Evolutionary conservation across 1,140 invertebrate species (phyloP).

Genomic region (Platyura marginata): DNA sequence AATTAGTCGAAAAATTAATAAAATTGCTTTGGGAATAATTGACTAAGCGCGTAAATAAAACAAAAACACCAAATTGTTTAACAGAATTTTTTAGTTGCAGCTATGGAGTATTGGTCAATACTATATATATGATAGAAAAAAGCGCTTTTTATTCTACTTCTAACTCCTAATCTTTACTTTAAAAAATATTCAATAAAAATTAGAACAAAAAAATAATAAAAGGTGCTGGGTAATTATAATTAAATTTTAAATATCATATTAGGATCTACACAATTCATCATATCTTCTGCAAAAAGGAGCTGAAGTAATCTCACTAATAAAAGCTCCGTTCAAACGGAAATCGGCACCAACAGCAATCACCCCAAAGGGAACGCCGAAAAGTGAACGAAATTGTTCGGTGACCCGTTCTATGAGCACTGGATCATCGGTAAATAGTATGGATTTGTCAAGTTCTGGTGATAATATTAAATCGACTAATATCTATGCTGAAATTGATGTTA

Average conservation of each 20-base stretch:
- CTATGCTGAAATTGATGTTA: constrained; percentile 17
- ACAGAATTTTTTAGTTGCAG: no score
- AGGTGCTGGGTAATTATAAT: no score
- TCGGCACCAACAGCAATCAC: constrained; percentile 5
- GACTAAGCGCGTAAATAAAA: no score
- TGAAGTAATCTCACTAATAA: constrained; percentile 17
- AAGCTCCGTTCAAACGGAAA: constrained; percentile 18
- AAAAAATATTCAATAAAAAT: no score
- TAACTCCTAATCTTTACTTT: no score
- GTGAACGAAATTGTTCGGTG: constrained; percentile 11
- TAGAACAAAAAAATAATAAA: no score
- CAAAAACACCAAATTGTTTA: no score
- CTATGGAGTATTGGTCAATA: no score
- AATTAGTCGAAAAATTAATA: no score
- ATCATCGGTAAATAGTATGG: constrained; percentile 4
- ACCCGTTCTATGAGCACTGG: constrained; percentile 10
- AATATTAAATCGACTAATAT: constrained; percentile 14
- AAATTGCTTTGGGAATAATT: not conserved
- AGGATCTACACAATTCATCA: not conserved
- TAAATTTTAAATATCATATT: no score
- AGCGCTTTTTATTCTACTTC: no score
- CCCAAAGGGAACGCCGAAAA: not conserved
- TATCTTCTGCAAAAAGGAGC: constrained; percentile 9
- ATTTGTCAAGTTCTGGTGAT: not conserved
- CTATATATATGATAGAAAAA: no score